phyloP scores from a whole-genome alignment of 1,140 invertebrate genomes.

The Paramacrobiotus metropolitanus region DNA sequence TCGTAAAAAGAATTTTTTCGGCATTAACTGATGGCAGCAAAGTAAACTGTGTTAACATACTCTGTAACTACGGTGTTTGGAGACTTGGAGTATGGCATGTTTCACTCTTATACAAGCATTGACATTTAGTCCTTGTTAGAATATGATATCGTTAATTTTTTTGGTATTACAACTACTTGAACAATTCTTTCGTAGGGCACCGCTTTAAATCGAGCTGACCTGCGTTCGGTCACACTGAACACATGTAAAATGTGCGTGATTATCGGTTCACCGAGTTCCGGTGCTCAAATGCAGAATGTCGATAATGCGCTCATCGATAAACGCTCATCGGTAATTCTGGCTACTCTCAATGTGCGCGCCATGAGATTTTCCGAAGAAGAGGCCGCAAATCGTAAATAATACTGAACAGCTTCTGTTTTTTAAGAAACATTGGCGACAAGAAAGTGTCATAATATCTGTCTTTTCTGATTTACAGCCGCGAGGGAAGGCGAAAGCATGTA shows the following conservation, averaged over 20 bases:
- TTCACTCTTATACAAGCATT: too few relatives aligned
- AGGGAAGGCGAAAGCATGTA: neutral
- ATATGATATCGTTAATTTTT: too few relatives aligned
- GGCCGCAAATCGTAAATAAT: neutral
- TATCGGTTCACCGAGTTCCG: neutral
- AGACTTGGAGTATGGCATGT: too few relatives aligned
- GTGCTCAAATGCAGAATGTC: neutral
- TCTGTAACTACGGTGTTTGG: too few relatives aligned
- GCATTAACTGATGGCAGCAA: neutral
- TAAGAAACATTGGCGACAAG: too few relatives aligned
- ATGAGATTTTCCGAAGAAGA: slow-evolving; percentile 1
- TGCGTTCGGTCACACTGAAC: neutral
- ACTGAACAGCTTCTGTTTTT: too few relatives aligned
- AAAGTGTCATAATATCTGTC: neutral
- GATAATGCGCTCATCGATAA: neutral
- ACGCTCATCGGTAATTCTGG: neutral
- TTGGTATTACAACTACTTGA: neutral
- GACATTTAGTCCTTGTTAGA: too few relatives aligned
- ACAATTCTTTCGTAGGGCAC: neutral
- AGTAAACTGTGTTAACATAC: too few relatives aligned
- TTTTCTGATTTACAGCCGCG: neutral
- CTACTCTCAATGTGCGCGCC: neutral
- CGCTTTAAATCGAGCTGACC: neutral
- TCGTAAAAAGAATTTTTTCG: neutral
- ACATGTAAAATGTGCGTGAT: slow-evolving; percentile 3